Percentiles rank a stretch among this genome's conserved stretches.
Evolutionary conservation across 2,113 vertebrate species (phyloP).

Genomic region (Anser brachyrhynchus): DNA sequence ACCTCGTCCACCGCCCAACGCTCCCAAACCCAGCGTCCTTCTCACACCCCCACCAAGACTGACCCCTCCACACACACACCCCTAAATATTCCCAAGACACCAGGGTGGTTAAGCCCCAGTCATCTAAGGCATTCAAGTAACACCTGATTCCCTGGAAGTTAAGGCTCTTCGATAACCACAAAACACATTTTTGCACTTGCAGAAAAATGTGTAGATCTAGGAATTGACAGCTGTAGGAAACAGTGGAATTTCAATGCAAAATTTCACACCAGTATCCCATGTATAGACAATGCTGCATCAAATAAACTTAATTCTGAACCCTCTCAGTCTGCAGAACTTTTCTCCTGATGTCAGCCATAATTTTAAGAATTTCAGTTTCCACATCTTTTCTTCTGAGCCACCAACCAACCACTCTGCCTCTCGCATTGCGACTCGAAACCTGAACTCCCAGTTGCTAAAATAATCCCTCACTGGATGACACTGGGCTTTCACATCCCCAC

Average conservation of each 20-base stretch:
- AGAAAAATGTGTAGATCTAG: background rate
- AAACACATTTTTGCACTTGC: background rate
- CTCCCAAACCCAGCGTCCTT: background rate
- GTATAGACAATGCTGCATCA: background rate
- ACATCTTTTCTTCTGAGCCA: background rate
- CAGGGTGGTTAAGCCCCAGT: background rate
- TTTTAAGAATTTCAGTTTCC: conserved; percentile 11
- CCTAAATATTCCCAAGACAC: background rate
- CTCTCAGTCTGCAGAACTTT: background rate
- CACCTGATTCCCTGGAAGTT: background rate
- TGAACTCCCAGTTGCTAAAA: background rate
- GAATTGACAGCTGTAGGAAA: background rate
- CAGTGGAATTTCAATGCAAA: background rate
- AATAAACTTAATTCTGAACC: background rate
- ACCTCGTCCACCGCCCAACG: background rate
- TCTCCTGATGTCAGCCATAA: background rate
- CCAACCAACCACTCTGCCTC: accelerated
- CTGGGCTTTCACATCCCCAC: background rate
- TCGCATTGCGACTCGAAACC: background rate
- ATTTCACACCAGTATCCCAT: background rate
- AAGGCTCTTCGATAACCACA: background rate
- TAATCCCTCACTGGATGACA: background rate
- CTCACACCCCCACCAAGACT: background rate
- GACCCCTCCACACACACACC: background rate
- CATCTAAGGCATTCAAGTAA: background rate